Conservation (phyloP, 2,888 invertebrate genomes). For the Zaprionus lineosus region DNA sequence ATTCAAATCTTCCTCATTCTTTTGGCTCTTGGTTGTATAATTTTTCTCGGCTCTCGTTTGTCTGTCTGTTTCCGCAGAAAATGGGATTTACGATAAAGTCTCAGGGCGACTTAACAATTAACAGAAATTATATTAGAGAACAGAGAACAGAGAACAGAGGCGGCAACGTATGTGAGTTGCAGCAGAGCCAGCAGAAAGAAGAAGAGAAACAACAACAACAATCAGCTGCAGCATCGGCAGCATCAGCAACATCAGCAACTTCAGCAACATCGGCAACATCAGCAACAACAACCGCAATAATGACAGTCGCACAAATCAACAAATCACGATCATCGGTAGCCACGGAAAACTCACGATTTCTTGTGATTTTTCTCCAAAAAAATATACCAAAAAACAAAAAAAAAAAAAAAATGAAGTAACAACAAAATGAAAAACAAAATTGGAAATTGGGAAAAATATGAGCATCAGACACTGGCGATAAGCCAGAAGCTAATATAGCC, state of each 20-base stretch:
- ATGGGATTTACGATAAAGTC: conserved; percentile 40
- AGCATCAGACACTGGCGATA: not conserved
- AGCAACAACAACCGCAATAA: conserved; percentile 59
- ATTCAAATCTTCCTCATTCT: no score
- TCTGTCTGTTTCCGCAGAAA: conserved; percentile 26
- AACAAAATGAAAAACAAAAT: not conserved
- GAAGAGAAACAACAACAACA: conserved; percentile 37
- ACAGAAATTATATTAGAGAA: conserved; percentile 58
- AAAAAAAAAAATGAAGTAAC: conserved; percentile 4
- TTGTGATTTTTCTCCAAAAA: no score
- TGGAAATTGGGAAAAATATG: conserved; percentile 1
- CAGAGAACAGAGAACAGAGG: conserved; percentile 18
- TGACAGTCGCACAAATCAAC: conserved; percentile 67
- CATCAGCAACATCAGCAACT: conserved; percentile 59
- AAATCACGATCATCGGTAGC: conserved; percentile 65
- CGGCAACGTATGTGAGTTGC: not conserved
- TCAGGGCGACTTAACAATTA: conserved; percentile 52
- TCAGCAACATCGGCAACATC: conserved; percentile 51
- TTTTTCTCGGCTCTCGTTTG: conserved; percentile 13
- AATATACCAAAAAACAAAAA: conserved; percentile 17
- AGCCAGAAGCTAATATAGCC: conserved; percentile 5
- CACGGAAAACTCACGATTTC: conserved; percentile 64
- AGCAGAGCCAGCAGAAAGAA: conserved; percentile 11
- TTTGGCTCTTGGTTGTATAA: conserved; percentile 39
- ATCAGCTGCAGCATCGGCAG: conserved; percentile 45